Base-by-base conservation (phyloP, 2,888 invertebrate genomes). In the Conistra vaccinii region DNA sequence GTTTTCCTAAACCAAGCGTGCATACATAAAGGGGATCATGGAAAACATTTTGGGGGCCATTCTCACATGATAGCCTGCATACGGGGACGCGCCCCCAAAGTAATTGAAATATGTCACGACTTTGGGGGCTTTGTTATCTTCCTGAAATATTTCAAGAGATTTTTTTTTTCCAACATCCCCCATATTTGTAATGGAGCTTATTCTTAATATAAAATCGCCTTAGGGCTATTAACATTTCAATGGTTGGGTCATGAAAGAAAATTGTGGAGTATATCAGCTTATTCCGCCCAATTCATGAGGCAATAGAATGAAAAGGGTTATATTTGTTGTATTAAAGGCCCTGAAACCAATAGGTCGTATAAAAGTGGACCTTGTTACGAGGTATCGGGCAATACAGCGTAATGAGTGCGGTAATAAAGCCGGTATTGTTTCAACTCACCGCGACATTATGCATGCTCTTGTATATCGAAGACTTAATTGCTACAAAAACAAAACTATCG, bases 91-190 rank as follows among this genome's bases (percentile, higher is more conserved):
- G 68, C 78, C 67, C 66, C 51, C 5, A 77, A 76, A 76, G 79
- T 85, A 84, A 84, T 85, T 85, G 85, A 84, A 85, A 85, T 84
- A 84, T 81, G 79, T 72, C 80, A 35, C 78, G 65, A 81, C 63
- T 84, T 76, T 57, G 57, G 32, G 53, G 53, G 73, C 71, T 76
- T 76, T 68, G 70, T 81, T 75, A 78, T 67, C 74, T 74, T 60
- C 65, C 57, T 68, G 48, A 32, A 76, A 79, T 72, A 77, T 79
- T 60, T 79, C 73, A 77, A 70, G 60, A 65, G 60, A 42, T 62
- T 72, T 72, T 82, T 80, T 75, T 75, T 71, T 74, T 74, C 57
- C 53, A 62, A 81, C 63, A 67, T 67, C 32, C 29, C 26, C 32
- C 48, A 71, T 68, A 73, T 80, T 76, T 69, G 62, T 73, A 81